Evolutionary conservation across 1,140 invertebrate species (phyloP).

Genomic region (Cotesia chilonis): DNA sequence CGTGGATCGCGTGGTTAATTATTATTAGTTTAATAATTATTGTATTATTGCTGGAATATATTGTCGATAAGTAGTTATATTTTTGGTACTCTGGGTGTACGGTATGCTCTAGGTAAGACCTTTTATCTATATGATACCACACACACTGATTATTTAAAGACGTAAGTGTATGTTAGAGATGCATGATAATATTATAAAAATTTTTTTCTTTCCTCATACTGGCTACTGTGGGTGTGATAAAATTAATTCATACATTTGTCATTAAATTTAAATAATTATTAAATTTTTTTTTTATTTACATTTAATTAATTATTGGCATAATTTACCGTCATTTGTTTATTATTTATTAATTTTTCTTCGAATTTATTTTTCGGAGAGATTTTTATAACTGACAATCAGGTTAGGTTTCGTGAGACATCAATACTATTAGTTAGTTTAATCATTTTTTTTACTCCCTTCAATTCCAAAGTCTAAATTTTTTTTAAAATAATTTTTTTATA

Average conservation of each 20-base stretch:
- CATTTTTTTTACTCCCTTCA: no score
- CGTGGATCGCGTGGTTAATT: constrained; percentile 52
- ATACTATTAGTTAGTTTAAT: background rate
- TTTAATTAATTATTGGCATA: background rate
- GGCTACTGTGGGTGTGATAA: constrained; percentile 24
- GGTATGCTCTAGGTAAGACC: constrained; percentile 63
- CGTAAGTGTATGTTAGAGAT: constrained; percentile 6
- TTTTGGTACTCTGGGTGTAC: constrained; percentile 52
- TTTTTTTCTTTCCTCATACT: background rate
- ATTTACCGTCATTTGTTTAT: background rate
- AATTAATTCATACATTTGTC: background rate
- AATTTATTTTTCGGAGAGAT: background rate
- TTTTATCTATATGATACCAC: constrained; percentile 18
- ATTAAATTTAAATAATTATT: background rate
- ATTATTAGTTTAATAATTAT: constrained; percentile 43
- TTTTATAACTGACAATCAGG: constrained; percentile 6
- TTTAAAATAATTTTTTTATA: no score
- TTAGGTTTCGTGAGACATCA: constrained; percentile 20
- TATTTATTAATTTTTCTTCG: background rate
- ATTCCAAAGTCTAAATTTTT: no score
- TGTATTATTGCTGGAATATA: constrained; percentile 32
- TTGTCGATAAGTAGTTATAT: constrained; percentile 39
- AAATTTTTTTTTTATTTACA: background rate
- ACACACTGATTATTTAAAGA: background rate
- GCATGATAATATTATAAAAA: constrained; percentile 10